Evolutionary conservation across 2,113 vertebrate genomes (phyloP).

Genomic region (Benitochromis conjunctus): DNA sequence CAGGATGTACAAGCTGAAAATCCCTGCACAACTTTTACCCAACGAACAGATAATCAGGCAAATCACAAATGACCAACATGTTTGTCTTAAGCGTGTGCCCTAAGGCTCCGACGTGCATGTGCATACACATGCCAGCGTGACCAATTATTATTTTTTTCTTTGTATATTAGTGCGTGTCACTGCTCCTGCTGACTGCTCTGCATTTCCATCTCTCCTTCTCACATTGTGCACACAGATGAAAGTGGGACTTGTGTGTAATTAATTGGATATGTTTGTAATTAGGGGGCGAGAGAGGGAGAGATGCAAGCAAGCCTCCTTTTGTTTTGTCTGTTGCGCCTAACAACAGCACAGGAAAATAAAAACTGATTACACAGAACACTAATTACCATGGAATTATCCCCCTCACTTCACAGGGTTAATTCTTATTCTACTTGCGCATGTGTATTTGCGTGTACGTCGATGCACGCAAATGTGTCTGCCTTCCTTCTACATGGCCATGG

Average conservation of each 20-base stretch:
- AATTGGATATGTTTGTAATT: constrained; percentile 80
- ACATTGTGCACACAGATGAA: constrained; percentile 47
- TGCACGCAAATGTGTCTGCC: not conserved
- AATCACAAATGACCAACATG: not conserved
- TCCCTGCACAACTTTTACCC: not conserved
- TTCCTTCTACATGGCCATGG: not conserved
- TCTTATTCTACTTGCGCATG: constrained; percentile 16
- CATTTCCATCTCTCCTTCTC: constrained; percentile 38
- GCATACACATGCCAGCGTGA: constrained; percentile 30
- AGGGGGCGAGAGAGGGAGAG: constrained; percentile 57
- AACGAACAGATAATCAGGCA: not conserved
- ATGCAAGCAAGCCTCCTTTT: constrained; percentile 57
- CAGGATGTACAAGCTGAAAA: not conserved
- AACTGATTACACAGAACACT: constrained; percentile 73
- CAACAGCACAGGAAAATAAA: constrained; percentile 64
- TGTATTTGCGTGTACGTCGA: not conserved
- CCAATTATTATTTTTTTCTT: constrained; percentile 51
- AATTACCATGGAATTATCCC: constrained; percentile 72
- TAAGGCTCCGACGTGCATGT: not conserved
- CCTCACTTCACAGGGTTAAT: constrained; percentile 68
- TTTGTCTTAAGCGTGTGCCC: not conserved
- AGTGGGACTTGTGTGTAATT: constrained; percentile 70
- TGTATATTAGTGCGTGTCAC: constrained; percentile 49
- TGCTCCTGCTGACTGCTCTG: constrained; percentile 36
- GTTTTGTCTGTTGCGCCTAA: constrained; percentile 65